These are phyloP conservation scores for Chelon labrosus DNA, from an alignment of 2,797 vertebrate genomes.

Conservation along the genomic window DNA sequence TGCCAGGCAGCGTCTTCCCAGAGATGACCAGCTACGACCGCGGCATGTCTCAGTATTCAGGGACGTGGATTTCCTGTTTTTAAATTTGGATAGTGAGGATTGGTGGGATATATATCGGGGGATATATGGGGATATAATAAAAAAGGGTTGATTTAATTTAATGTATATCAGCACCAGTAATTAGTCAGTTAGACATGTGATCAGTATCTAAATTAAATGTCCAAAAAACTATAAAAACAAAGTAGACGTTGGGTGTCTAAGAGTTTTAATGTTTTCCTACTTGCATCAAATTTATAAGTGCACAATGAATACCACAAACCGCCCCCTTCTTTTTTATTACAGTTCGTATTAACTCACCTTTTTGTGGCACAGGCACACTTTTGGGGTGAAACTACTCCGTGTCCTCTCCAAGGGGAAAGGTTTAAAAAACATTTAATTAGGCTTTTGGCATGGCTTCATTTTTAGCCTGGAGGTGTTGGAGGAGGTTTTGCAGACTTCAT, in stretches of 20 bases:
- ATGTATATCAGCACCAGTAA: background rate
- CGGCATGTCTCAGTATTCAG: slow-evolving; percentile 23
- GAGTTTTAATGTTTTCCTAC: background rate
- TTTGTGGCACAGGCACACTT: slow-evolving; percentile 42
- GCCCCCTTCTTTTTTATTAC: slow-evolving; percentile 20
- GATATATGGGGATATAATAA: background rate
- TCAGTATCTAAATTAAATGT: background rate
- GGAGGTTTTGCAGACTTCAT: slow-evolving; percentile 79
- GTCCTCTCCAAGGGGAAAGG: slow-evolving; percentile 79
- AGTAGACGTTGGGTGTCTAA: background rate
- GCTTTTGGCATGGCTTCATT: slow-evolving; percentile 81
- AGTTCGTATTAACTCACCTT: slow-evolving; percentile 51
- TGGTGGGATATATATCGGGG: no score
- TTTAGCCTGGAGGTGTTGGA: slow-evolving; percentile 82
- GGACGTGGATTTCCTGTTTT: background rate
- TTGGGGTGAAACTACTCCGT: slow-evolving; percentile 63
- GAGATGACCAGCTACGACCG: slow-evolving; percentile 26
- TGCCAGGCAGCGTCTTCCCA: slow-evolving; percentile 61
- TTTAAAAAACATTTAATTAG: slow-evolving; percentile 85
- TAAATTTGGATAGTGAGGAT: no score
- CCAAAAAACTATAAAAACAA: background rate
- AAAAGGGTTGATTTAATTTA: background rate
- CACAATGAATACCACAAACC: slow-evolving; percentile 8
- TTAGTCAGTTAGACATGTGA: background rate
- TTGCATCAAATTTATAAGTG: background rate